Conservation (phyloP, 2,888 invertebrate genomes). For the Lycocerus yunnanus region DNA sequence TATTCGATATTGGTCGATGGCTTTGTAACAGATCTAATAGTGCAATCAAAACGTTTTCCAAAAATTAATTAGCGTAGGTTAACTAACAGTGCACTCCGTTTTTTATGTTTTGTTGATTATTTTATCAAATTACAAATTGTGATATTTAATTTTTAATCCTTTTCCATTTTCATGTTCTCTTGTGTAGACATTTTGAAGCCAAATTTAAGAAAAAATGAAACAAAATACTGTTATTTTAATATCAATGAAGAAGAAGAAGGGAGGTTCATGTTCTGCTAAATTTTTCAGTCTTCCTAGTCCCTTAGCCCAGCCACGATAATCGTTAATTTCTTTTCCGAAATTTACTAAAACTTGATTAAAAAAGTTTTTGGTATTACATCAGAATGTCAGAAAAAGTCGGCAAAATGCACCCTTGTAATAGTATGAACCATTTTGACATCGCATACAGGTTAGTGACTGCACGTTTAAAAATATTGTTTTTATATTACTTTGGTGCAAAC, state of each 20-base stretch:
- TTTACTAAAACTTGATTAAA: too few species aligned
- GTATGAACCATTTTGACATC: too few species aligned
- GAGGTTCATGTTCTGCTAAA: too few species aligned
- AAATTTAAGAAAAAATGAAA: neutral
- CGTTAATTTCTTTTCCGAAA: neutral
- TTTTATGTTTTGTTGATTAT: neutral
- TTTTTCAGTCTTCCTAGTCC: too few species aligned
- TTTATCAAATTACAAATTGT: slow-evolving; percentile 6
- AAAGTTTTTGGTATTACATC: too few species aligned
- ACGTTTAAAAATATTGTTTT: too few species aligned
- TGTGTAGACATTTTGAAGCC: neutral
- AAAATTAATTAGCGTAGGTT: slow-evolving; percentile 16
- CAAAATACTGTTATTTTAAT: neutral
- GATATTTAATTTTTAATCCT: slow-evolving; percentile 23
- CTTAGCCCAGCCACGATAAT: neutral
- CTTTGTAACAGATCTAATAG: neutral
- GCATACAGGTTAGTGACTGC: too few species aligned
- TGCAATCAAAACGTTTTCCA: slow-evolving; percentile 1
- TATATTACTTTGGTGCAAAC: too few species aligned
- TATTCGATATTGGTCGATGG: neutral
- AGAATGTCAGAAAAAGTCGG: too few species aligned
- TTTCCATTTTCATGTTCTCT: neutral
- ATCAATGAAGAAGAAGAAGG: too few species aligned
- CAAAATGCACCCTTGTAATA: too few species aligned
- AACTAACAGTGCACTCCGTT: slow-evolving; percentile 17